Evolutionary conservation across 2,888 invertebrate species (phyloP).

Genomic region (Agonum fuliginosum): DNA sequence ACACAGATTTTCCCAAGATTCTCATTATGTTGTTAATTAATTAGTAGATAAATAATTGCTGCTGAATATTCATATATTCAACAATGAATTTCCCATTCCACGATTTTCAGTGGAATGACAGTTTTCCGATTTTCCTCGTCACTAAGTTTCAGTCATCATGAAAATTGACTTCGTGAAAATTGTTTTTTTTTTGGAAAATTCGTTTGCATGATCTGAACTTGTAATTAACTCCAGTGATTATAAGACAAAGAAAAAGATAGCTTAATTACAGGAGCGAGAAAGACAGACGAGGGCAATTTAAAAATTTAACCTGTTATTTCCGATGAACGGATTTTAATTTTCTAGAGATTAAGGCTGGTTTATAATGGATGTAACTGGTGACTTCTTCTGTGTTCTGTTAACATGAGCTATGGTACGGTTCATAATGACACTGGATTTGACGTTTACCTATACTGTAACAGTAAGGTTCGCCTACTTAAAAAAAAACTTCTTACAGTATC

Average conservation of each 20-base stretch:
- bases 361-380: no score
- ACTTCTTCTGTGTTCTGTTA: no score
- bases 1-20: no score
- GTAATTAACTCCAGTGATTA: neutral
- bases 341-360: neutral
- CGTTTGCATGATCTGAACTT: constrained; percentile 10
- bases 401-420: no score
- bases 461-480: no score
- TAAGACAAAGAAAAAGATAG: neutral
- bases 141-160: neutral
- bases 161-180: constrained; percentile 22
- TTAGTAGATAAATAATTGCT: no score
- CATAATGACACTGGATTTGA: no score
- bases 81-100: no score
- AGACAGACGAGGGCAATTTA: neutral
- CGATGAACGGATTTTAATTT: constrained; percentile 1
- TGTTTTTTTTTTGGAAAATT: neutral
- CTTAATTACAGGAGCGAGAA: neutral
- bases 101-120: neutral
- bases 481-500: no score
- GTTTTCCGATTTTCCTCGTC: neutral
- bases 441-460: no score
- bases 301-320: neutral
- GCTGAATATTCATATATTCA: no score
- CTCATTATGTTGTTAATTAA: no score